These are phyloP conservation scores for Limosa lapponica DNA, from an alignment of 2,797 vertebrate genomes.

Conservation along the genomic window DNA sequence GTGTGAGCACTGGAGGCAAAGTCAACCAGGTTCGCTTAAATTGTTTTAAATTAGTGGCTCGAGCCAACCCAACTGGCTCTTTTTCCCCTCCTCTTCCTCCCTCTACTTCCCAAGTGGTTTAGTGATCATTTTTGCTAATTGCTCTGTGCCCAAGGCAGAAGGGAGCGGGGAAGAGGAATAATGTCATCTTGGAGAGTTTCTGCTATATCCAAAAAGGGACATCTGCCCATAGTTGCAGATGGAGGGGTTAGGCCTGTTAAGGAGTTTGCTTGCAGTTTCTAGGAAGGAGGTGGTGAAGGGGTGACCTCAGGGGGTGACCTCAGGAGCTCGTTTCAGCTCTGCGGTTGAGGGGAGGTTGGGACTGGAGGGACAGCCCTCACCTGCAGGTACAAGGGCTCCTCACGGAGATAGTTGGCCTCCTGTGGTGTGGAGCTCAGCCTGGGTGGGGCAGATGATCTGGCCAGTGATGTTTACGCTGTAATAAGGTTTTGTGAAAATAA, in stretches of 20 bases:
- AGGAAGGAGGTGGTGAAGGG: fast-evolving
- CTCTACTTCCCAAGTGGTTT: not conserved
- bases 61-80: not conserved
- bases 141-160: not conserved
- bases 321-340: not conserved
- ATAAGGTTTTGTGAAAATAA: conserved; percentile 65
- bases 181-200: not conserved
- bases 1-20: not conserved
- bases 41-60: not conserved
- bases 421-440: not conserved
- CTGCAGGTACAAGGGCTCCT: not conserved
- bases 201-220: not conserved
- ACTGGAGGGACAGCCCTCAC: not conserved
- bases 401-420: not conserved
- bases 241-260: not conserved
- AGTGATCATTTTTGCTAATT: conserved; percentile 31
- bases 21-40: not conserved
- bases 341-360: not conserved
- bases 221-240: not conserved
- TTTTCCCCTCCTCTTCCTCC: not conserved
- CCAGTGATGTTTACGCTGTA: conserved; percentile 36
- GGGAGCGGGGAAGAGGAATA: not conserved
- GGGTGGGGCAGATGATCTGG: conserved; percentile 37
- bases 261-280: not conserved
- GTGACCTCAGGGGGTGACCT: not conserved